phyloP scores from a whole-genome alignment of 2,888 invertebrate species.

The Diplolepis rosae region DNA sequence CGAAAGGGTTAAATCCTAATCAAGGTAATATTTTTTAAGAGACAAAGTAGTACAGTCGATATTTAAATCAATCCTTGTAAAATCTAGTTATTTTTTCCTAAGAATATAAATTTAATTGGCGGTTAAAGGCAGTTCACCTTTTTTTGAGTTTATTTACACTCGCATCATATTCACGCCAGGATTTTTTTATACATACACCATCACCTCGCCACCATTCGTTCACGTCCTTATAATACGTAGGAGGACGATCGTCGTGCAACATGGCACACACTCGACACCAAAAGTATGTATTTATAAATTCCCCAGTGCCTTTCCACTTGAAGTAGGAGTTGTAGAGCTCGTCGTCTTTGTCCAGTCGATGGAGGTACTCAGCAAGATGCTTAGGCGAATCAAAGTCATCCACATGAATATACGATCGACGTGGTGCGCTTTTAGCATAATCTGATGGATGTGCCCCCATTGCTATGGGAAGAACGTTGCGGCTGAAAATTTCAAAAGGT shows the following conservation, averaged over 20 bases:
- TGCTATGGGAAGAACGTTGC: conserved; percentile 93
- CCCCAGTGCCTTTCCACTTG: conserved; percentile 94
- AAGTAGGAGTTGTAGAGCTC: conserved; percentile 95
- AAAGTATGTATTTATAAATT: conserved; percentile 96
- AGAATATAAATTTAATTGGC: not conserved
- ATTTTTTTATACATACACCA: conserved; percentile 84
- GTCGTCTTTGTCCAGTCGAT: conserved; percentile 89
- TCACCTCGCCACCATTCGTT: conserved; percentile 95
- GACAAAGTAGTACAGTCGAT: not conserved
- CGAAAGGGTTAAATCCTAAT: too few species aligned
- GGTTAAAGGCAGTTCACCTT: not conserved
- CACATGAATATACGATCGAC: conserved; percentile 94
- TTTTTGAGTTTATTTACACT: conserved; percentile 23
- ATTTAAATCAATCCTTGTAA: not conserved
- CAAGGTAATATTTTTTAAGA: not conserved
- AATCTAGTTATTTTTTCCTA: not conserved
- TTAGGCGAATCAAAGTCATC: conserved; percentile 94
- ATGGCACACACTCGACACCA: conserved; percentile 93
- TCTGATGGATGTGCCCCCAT: conserved; percentile 97
- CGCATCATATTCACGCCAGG: conserved; percentile 77
- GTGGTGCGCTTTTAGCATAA: conserved; percentile 91
- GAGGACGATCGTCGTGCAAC: conserved; percentile 81
- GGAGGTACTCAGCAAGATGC: conserved; percentile 90
- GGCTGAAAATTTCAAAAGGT: conserved; percentile 74
- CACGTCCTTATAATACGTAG: conserved; percentile 84